Percentiles rank a stretch among this genome's conserved stretches.
phyloP scores from a whole-genome alignment of 1,140 invertebrate species.

The Bombyx mandarina region DNA sequence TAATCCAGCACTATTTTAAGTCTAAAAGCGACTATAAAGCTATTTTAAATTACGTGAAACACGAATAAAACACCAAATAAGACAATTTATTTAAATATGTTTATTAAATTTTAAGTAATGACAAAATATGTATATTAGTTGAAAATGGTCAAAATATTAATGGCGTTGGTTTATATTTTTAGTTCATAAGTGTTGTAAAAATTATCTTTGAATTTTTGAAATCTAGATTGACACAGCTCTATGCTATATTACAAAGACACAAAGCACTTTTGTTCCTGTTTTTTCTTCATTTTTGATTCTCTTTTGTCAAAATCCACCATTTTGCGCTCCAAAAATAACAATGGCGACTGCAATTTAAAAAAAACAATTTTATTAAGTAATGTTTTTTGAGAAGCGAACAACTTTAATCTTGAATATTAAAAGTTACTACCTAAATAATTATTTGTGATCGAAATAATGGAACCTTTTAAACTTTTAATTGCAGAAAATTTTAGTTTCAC shows the following conservation, averaged over 20 bases:
- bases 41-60: too few species aligned
- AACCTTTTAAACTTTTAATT: constrained; percentile 69
- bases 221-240: not conserved
- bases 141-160: too few species aligned
- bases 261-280: not conserved
- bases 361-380: not conserved
- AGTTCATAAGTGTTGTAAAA: too few species aligned
- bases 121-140: too few species aligned
- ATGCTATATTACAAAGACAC: not conserved
- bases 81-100: too few species aligned
- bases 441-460: constrained; percentile 7
- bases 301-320: not conserved
- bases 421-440: not conserved
- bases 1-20: too few species aligned
- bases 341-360: constrained; percentile 1
- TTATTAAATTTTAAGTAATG: too few species aligned
- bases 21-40: too few species aligned
- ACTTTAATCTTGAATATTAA: not conserved
- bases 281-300: not conserved
- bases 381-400: not conserved
- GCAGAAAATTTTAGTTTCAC: constrained; percentile 35
- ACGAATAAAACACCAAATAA: too few species aligned
- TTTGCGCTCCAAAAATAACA: not conserved
- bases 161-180: too few species aligned
- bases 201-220: too few species aligned